Conservation (phyloP, 2,113 vertebrate genomes). For the Sceloporus tristichus region DNA sequence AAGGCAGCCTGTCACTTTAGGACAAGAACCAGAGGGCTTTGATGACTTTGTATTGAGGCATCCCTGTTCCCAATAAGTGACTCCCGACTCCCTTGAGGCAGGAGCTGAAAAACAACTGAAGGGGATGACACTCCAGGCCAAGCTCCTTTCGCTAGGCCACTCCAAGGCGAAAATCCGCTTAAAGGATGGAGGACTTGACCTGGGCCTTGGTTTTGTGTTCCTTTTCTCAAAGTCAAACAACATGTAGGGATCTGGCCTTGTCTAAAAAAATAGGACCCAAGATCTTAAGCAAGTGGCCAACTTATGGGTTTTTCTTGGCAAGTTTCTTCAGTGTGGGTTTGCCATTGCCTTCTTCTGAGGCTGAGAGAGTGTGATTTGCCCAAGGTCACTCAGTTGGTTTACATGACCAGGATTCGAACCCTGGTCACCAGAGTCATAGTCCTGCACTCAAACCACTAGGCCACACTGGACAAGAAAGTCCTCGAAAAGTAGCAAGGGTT, state of each 20-base stretch:
- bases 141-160: conserved; percentile 38
- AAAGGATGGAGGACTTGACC: neutral
- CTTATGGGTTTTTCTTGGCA: no score
- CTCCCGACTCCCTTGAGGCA: conserved; percentile 56
- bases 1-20: conserved; percentile 85
- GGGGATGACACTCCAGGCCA: conserved; percentile 66
- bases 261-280: neutral
- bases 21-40: conserved; percentile 87
- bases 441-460: no score
- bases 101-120: conserved; percentile 41
- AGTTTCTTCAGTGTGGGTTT: no score
- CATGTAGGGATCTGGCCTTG: neutral
- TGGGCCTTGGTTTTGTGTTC: neutral
- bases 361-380: no score
- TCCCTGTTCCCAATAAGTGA: conserved; percentile 78
- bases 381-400: no score
- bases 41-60: conserved; percentile 84
- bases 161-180: conserved; percentile 19
- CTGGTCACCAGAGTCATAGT: no score
- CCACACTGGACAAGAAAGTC: no score
- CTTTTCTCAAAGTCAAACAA: neutral
- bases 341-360: no score
- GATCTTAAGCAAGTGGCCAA: neutral
- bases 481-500: no score
- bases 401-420: no score